phyloP scores from a whole-genome alignment of 1,140 invertebrate species.

The Nymphalis io region DNA sequence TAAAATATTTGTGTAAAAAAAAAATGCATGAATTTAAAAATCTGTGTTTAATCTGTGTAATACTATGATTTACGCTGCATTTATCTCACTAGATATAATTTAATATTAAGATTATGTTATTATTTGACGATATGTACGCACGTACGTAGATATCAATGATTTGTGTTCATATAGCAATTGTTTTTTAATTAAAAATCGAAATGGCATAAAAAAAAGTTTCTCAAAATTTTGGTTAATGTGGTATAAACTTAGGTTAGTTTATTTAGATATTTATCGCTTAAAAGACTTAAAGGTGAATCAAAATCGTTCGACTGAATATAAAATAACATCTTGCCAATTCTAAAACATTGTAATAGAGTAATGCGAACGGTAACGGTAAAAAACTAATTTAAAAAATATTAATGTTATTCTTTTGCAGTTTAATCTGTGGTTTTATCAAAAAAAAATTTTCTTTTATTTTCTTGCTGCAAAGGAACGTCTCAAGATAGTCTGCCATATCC shows the following conservation, averaged over 20 bases:
- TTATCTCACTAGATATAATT: constrained; percentile 36
- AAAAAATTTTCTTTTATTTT: constrained; percentile 42
- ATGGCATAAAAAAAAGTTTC: background rate
- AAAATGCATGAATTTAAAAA: background rate
- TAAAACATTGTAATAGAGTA: constrained; percentile 16
- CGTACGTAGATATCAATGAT: background rate
- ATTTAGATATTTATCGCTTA: constrained; percentile 8
- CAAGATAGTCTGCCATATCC: constrained; percentile 74
- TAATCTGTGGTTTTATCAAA: constrained; percentile 4
- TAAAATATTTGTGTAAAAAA: background rate
- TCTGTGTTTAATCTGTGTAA: background rate
- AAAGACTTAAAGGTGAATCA: constrained; percentile 18
- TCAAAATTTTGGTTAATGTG: constrained; percentile 1
- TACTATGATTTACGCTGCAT: constrained; percentile 23
- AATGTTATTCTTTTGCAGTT: constrained; percentile 20
- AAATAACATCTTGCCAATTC: constrained; percentile 26
- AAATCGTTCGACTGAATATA: constrained; percentile 20
- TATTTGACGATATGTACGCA: constrained; percentile 4
- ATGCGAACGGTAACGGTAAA: background rate
- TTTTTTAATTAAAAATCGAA: constrained; percentile 13
- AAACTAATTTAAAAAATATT: constrained; percentile 18
- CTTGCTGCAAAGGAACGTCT: constrained; percentile 72
- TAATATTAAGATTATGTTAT: background rate
- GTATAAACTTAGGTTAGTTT: constrained; percentile 4
- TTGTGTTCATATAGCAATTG: constrained; percentile 4